Base-by-base conservation (phyloP, 2,888 invertebrate genomes). In the Hypomecis atomaria region DNA sequence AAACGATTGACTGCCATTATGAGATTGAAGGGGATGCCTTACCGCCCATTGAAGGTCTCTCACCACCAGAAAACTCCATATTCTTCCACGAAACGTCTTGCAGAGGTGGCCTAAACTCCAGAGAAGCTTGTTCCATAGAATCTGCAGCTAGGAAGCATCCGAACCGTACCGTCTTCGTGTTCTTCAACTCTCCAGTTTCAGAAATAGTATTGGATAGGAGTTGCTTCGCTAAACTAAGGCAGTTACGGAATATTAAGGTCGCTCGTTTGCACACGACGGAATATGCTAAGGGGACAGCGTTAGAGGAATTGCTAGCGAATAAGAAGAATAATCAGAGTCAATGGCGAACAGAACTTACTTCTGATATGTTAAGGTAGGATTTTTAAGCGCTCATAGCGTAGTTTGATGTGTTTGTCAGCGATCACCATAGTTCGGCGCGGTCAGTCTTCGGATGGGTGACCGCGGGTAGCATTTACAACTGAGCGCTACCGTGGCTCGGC, bases 11-110 rank as follows among this genome's bases (percentile, higher is more conserved):
- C 1, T 75, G 73, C 40, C 68, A 73, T 36, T 67, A 71, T n/a
- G 33, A n/a, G 8, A 3, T 9, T n/a, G 59, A 59, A 7, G 65
- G 42, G 1, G 70, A 73, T n/a, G 67, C 59, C 0, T 64, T 76
- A 36, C 61, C 68, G 0, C 48, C 52, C 0, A 44, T 63, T 5
- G 67, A 70, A 7, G 59, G 60, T 0, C 6, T 38, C 5, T 34
- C 54, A 8, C 50, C 64, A 0, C 59, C 66, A 6, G 11, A 63
- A 11, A 33, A 67, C 33, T 93, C 94, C 43, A 94, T 95, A 69
- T 95, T 95, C 77, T 95, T 95, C 75, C 94, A 94, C 71, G 95
- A 95, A 77, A 95, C 95, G 0, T 94, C 95, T 0, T 95, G 95
- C 74, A 88, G 85, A 6, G 87, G 89, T 8, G 71, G 78, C 0